Evolutionary conservation across 1,140 invertebrate species (phyloP), one percentile per base, ranked within the genome.

Genomic region (Drosophila fuyamai): DNA sequence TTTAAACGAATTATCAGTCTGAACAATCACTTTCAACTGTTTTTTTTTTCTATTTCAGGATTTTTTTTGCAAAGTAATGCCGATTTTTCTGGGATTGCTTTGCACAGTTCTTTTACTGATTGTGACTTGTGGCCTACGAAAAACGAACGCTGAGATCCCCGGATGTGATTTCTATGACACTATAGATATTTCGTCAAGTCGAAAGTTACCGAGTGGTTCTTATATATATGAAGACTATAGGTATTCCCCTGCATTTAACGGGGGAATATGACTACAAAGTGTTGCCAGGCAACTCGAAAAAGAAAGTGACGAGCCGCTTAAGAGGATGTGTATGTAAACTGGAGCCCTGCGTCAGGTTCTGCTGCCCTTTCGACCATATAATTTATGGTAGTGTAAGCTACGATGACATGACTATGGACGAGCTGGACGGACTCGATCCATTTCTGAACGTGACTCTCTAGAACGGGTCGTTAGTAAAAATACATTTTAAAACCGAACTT

Each of bases 111-210:
- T 18, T 36, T n/a, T 48, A 10, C 13, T 67, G 36, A 0, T 36
- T 5, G 10, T 50, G 7, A 16, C 35, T 23, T 23, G 23, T 23
- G 23, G 3, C 23, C 2, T 4, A 23, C 23, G 4, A 5, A 44
- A 18, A 29, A 9, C 36, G 4, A n/a, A 7, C 1, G 48, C 27
- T 1, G 57, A 76, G 0, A 82, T 85, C 36, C 62, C 43, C 2
- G 79, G 54, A 10, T 91, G 90, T 41, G 56, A 73, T 36, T 91
- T 74, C 58, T 71, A 74, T 13, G 89, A 91, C 18, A 91, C 90
- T 1, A 76, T 90, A 2, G 44, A 68, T 36, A 41, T 91, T 9
- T 72, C 61, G n/a, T 27, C 18, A 4, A 58, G 53, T 14, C 5
- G 54, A 27, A 68, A 27, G 12, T 50, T 84, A 0, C 9, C 38